Base-by-base conservation (phyloP, 23 tunicate genomes). In the Oikopleura vanhoeffeni region DNA sequence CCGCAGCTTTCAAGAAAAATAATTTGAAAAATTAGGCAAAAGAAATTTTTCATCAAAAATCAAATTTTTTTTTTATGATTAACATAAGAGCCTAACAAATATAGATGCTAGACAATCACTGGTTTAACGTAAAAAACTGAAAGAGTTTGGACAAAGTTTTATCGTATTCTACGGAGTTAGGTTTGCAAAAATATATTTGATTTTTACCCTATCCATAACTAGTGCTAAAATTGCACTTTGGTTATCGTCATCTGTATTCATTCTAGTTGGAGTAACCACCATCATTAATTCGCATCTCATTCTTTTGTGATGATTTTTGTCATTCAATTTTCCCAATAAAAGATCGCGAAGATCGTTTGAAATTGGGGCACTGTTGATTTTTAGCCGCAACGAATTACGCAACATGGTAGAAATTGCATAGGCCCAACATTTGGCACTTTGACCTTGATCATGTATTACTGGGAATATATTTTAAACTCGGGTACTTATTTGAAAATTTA, bases 231-330 rank as follows among this genome's bases (percentile, higher is more conserved):
- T 2, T 33, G 79, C 79, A 32, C 34, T 38, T 32, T 71, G 79
- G 64, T 71, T 30, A 32, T 71, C 79, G 27, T 71, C 79, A 30
- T 71, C 32, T 71, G 79, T 30, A 32, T 71, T 71, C 35, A 71
- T 71, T 71, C 35, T 28, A 28, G 79, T 71, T 2, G 79, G 79
- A 28, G 35, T 71, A 71, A 71, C 79, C 36, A 13, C 35, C 79
- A 71, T 71, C 79, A 71, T 71, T 38, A 71, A 71, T 71, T 71
- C 79, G 2, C 34, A 71, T 28, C 79, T 28, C 79, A 71, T 49
- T 49, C 64, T 13, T 8, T 49, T 49, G 24, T 49, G 64, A 49
- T 49, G 64, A 49, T 49, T 24, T 24, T 49, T 49, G 24, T 49
- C 64, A 49, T 49, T 49, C 64, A 49, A 49, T 49, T 49, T 13